Conservation (phyloP, 1,140 invertebrate genomes). For the Lordiphosa clarofinis region DNA sequence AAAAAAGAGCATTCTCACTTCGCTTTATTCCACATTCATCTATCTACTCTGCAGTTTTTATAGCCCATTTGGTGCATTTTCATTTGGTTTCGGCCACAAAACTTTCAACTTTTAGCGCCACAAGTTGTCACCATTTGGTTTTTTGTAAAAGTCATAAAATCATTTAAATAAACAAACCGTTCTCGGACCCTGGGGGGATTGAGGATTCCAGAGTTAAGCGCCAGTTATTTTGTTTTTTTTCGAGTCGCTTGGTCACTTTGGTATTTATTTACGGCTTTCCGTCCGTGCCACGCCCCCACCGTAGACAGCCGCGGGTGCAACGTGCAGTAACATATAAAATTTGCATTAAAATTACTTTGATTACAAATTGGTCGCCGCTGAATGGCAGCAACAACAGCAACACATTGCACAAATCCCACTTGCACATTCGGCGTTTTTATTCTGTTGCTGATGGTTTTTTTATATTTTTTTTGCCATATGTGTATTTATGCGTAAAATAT, state of each 20-base stretch:
- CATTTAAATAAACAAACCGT: slow-evolving; percentile 66
- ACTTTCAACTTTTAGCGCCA: slow-evolving; percentile 68
- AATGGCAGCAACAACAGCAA: slow-evolving; percentile 13
- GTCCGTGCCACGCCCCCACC: slow-evolving; percentile 26
- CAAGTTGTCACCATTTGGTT: slow-evolving; percentile 70
- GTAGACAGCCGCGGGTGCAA: slow-evolving; percentile 26
- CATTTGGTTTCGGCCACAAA: slow-evolving; percentile 58
- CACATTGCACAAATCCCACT: slow-evolving; percentile 34
- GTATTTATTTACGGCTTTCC: slow-evolving; percentile 56
- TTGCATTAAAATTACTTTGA: slow-evolving; percentile 77
- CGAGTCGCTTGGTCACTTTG: slow-evolving; percentile 18
- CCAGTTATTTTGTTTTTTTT: slow-evolving; percentile 22
- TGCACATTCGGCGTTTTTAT: slow-evolving; percentile 11
- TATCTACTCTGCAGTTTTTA: slow-evolving; percentile 33
- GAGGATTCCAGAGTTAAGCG: slow-evolving; percentile 29
- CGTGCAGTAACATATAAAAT: slow-evolving; percentile 71
- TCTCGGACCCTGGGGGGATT: background rate
- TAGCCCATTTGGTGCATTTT: slow-evolving; percentile 18
- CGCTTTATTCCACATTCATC: background rate
- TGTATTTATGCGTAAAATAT: slow-evolving; percentile 62
- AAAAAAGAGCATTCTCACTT: background rate
- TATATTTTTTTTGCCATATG: slow-evolving; percentile 14
- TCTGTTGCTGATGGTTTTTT: slow-evolving; percentile 2
- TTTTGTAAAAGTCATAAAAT: slow-evolving; percentile 66
- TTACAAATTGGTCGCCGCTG: slow-evolving; percentile 64